These are phyloP conservation scores for Diabrotica balteata DNA, from an alignment of 2,888 invertebrate genomes.

Conservation along the genomic window DNA sequence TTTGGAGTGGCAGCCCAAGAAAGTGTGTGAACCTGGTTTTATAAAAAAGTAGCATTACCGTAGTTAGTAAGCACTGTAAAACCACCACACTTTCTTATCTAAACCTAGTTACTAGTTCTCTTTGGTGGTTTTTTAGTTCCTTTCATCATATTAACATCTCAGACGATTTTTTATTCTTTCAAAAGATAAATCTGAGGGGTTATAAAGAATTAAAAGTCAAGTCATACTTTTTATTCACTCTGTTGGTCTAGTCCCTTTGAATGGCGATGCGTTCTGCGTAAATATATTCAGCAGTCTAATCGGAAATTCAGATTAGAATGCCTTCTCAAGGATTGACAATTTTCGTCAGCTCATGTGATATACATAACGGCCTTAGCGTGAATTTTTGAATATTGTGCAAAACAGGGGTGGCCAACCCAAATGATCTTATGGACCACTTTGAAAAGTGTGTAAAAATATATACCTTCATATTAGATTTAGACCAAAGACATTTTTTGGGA, in stretches of 20 bases:
- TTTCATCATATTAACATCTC: not conserved
- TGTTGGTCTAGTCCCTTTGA: conserved; percentile 22
- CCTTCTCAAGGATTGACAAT: conserved; percentile 12
- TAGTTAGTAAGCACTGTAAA: too few species aligned
- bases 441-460: too few species aligned
- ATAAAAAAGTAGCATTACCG: too few species aligned
- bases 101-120: too few species aligned
- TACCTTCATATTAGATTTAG: too few species aligned
- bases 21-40: too few species aligned
- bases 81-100: too few species aligned
- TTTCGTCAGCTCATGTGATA: conserved; percentile 23
- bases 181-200: conserved; percentile 5
- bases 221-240: conserved; percentile 25
- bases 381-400: conserved; percentile 12
- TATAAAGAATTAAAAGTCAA: conserved; percentile 31
- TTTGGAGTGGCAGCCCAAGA: too few species aligned
- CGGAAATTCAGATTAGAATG: conserved; percentile 34
- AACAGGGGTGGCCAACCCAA: too few species aligned
- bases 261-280: conserved; percentile 12
- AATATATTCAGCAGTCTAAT: conserved; percentile 26
- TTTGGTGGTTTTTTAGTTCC: too few species aligned
- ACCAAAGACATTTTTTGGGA: too few species aligned
- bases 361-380: conserved; percentile 15
- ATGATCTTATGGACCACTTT: too few species aligned
- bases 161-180: not conserved